These are phyloP conservation scores for Ormia ochracea DNA, from an alignment of 2,888 invertebrate genomes.

Conservation along the genomic window DNA sequence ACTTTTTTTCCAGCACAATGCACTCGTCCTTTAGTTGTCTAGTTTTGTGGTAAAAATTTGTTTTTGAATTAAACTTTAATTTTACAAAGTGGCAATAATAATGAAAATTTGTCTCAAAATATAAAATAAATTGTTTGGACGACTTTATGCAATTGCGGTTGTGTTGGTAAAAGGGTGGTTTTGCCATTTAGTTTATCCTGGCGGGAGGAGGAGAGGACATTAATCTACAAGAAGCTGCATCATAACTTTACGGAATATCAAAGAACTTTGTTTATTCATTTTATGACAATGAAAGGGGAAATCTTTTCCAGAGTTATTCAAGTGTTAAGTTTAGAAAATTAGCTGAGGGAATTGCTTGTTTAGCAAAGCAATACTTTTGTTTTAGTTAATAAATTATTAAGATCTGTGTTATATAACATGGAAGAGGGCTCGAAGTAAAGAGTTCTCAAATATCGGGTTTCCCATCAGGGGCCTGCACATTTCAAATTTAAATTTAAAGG, in stretches of 20 bases:
- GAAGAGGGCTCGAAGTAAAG: too few relatives aligned
- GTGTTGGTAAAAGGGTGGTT: slow-evolving; percentile 38
- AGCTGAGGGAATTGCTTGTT: slow-evolving; percentile 54
- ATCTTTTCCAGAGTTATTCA: slow-evolving; percentile 56
- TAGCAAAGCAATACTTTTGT: neutral
- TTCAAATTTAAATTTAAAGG: too few relatives aligned
- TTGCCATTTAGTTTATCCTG: neutral
- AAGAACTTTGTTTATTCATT: slow-evolving; percentile 51
- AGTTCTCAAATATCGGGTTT: too few relatives aligned
- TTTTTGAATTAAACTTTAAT: slow-evolving; percentile 56
- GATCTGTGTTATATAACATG: too few relatives aligned
- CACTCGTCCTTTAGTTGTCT: neutral
- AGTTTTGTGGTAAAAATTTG: slow-evolving; percentile 54
- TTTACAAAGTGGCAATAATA: slow-evolving; percentile 62
- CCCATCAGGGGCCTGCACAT: too few relatives aligned
- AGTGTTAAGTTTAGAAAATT: slow-evolving; percentile 59
- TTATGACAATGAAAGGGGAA: slow-evolving; percentile 12
- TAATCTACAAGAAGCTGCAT: neutral
- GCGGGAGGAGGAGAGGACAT: neutral
- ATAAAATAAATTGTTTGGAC: neutral
- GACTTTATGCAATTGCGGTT: neutral
- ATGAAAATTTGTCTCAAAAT: slow-evolving; percentile 18
- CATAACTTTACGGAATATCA: slow-evolving; percentile 5
- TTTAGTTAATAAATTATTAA: neutral
- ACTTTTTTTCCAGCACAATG: neutral